phyloP scores from a whole-genome alignment of 2,888 invertebrate genomes.

The Eilema caniola region DNA sequence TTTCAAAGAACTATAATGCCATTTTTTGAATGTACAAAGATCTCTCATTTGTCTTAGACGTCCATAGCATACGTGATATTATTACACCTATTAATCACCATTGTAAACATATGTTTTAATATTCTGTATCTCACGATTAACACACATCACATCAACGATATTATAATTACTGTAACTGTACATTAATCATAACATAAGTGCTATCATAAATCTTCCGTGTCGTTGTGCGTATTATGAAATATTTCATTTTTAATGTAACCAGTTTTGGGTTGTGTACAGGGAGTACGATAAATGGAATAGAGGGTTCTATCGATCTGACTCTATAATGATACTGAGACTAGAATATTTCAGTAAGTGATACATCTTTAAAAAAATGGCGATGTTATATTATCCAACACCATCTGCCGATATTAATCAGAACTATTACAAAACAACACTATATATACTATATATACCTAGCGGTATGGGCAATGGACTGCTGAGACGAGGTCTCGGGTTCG shows the following conservation, averaged over 20 bases:
- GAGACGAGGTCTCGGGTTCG: too few relatives aligned
- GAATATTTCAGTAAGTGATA: not conserved
- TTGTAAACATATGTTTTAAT: conserved; percentile 18
- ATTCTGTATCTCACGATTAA: conserved; percentile 21
- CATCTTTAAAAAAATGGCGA: not conserved
- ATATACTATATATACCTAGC: too few relatives aligned
- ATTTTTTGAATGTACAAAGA: not conserved
- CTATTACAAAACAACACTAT: not conserved
- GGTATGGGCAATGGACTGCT: too few relatives aligned
- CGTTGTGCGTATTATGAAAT: conserved; percentile 28
- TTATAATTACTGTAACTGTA: conserved; percentile 42
- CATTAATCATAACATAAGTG: conserved; percentile 49
- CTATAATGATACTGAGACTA: not conserved
- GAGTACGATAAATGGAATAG: conserved; percentile 5
- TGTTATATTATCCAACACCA: not conserved
- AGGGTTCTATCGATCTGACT: not conserved
- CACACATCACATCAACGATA: conserved; percentile 20
- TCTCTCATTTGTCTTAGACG: not conserved
- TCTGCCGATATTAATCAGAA: not conserved
- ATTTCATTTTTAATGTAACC: conserved; percentile 38
- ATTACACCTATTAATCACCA: conserved; percentile 12
- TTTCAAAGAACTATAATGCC: not conserved
- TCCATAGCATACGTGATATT: not conserved
- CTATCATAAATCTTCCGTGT: conserved; percentile 47
- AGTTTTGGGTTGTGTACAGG: conserved; percentile 7